phyloP scores from a whole-genome alignment of 1,140 invertebrate species.

The Diachasma alloeum region DNA sequence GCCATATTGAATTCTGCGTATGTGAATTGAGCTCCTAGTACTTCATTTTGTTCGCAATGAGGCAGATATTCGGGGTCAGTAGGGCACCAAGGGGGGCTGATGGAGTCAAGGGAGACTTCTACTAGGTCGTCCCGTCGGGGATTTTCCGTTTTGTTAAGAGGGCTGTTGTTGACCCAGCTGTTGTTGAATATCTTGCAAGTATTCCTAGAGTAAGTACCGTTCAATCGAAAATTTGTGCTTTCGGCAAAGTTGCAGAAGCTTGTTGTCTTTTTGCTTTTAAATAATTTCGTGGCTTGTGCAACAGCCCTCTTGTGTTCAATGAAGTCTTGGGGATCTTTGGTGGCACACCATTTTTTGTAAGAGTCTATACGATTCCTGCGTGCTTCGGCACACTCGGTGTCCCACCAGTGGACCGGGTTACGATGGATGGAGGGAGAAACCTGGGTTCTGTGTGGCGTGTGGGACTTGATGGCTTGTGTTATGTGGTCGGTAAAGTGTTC shows the following conservation, averaged over 20 bases:
- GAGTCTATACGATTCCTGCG: neutral
- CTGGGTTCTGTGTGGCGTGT: neutral
- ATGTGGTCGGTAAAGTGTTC: neutral
- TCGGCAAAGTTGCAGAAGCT: neutral
- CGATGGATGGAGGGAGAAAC: neutral
- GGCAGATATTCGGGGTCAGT: too few relatives aligned
- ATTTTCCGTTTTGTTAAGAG: neutral
- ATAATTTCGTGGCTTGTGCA: neutral
- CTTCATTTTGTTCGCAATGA: neutral
- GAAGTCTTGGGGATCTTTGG: neutral
- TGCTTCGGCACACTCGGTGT: neutral
- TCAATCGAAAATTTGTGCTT: neutral
- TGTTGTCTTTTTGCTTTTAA: conserved; percentile 16
- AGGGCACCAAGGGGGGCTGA: too few relatives aligned
- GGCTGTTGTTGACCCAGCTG: neutral
- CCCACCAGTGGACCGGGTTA: conserved; percentile 30
- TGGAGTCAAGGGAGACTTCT: neutral
- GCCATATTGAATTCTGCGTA: neutral
- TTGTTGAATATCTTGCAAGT: neutral
- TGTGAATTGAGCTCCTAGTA: neutral
- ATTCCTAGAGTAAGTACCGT: neutral
- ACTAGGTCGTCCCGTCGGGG: neutral
- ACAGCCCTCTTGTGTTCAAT: conserved; percentile 1
- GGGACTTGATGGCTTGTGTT: neutral
- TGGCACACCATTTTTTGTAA: conserved; percentile 12